Evolutionary conservation across 2,888 invertebrate genomes (phyloP), one percentile per base, ranked within the genome.

Genomic region (Drosophila emarginata): DNA sequence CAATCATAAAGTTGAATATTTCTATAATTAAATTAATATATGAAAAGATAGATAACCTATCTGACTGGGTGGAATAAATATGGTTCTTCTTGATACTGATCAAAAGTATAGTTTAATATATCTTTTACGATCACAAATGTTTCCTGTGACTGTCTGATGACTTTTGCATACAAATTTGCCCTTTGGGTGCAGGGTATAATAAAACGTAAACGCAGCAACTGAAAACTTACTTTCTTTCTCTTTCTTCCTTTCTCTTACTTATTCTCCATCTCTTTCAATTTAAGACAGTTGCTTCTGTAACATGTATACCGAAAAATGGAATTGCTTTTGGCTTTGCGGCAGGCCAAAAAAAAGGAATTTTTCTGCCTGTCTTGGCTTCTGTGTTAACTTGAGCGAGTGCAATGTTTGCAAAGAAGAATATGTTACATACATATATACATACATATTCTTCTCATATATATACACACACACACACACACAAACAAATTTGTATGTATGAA

Each of bases 241-340:
- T 40, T n/a, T 51, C 11, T 18, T 6, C 15, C 3, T 5, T 0
- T 21, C 32, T 54, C 14, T 37, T 37, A 11, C 9, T 23, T 36
- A 26, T 12, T 7, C 26, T 14, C 54, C 12, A 2, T 32, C 15
- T 11, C 26, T 28, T 23, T 61, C 4, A 4, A 23, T 40, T 11
- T 45, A 14, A 53, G 61, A 32, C 53, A 54, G 53, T 15, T 26
- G 53, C 32, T 26, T 6, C 26, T 52, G 26, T 52, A 26, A 26
- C 15, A 15, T 53, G 9, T 14, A 15, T 7, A 1, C 45, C 26
- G 7, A 21, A 60, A 78, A 80, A 68, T 75, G 73, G 78, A 78
- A 79, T 80, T 78, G 81, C 81, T 76, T 70, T 76, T 65, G 64
- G 76, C 66, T 60, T 67, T 73, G 73, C 45, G 69, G 64, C 58